Conservation (phyloP, 1,140 invertebrate genomes). For the Drosophila elegans region DNA sequence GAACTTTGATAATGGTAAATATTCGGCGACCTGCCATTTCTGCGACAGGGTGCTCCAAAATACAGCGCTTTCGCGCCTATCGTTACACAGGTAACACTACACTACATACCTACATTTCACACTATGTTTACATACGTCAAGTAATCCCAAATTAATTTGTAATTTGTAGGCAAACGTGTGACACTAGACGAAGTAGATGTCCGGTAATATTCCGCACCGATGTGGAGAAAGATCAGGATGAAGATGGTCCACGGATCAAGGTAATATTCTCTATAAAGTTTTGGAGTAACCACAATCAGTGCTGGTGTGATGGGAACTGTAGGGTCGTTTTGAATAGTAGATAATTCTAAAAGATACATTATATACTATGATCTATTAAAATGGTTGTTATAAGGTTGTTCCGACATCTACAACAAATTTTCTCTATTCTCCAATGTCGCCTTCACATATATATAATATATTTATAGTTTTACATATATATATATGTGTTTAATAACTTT, state of each 20-base stretch:
- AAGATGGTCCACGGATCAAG: slow-evolving; percentile 6
- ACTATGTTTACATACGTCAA: slow-evolving; percentile 10
- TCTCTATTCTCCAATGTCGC: too few species aligned
- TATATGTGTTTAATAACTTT: too few species aligned
- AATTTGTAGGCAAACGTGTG: slow-evolving; percentile 34
- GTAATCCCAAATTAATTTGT: neutral
- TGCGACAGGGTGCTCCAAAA: slow-evolving; percentile 39
- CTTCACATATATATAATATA: too few species aligned
- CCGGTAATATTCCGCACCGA: neutral
- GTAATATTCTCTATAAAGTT: neutral
- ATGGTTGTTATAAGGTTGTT: too few species aligned
- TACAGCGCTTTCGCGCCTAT: slow-evolving; percentile 35
- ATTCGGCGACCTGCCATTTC: slow-evolving; percentile 30
- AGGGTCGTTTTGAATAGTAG: too few species aligned
- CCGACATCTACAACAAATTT: too few species aligned
- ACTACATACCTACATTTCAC: neutral
- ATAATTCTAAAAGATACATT: too few species aligned
- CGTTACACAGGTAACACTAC: slow-evolving; percentile 39
- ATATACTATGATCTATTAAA: too few species aligned
- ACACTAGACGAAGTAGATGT: slow-evolving; percentile 12
- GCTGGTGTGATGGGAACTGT: too few species aligned
- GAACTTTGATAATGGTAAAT: slow-evolving; percentile 25
- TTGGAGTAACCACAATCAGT: too few species aligned
- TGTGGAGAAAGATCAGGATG: too few species aligned
- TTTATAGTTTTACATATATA: too few species aligned